Evolutionary conservation across 2,797 vertebrate species (phyloP).

Genomic region (Zonotrichia albicollis): DNA sequence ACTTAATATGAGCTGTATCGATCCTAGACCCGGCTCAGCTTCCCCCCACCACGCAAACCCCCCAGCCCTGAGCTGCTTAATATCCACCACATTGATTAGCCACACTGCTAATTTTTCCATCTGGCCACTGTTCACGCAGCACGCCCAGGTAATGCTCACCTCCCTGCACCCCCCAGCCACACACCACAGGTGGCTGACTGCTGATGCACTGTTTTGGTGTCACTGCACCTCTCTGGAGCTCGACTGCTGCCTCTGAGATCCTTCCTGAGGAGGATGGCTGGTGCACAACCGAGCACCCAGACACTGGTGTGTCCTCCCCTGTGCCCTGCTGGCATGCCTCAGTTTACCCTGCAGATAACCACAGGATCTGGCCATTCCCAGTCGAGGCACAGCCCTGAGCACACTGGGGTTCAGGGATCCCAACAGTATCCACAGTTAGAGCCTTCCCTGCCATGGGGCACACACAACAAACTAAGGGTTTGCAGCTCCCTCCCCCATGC

Average conservation of each 20-base stretch:
- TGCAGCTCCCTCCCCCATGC: not conserved
- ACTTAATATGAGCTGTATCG: constrained; percentile 1
- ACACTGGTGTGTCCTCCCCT: not conserved
- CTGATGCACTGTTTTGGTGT: not conserved
- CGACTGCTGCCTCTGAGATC: not conserved
- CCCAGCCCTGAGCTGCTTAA: not conserved
- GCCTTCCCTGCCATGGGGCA: rapidly evolving
- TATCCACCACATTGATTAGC: constrained; percentile 50
- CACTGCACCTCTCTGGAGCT: not conserved
- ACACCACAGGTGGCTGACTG: not conserved
- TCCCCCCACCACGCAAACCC: not conserved
- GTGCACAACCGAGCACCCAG: not conserved
- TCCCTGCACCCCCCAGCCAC: not conserved
- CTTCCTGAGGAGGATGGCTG: not conserved
- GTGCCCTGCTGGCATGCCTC: not conserved
- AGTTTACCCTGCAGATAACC: not conserved
- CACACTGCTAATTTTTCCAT: constrained; percentile 51
- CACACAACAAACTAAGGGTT: not conserved
- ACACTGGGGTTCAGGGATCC: not conserved
- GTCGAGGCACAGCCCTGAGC: not conserved
- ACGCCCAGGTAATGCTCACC: not conserved
- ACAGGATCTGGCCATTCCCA: not conserved
- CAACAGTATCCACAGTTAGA: not conserved
- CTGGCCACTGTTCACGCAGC: not conserved
- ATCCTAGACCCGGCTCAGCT: not conserved